Conservation (phyloP, 1,140 invertebrate species). For the Colletes gigas region DNA sequence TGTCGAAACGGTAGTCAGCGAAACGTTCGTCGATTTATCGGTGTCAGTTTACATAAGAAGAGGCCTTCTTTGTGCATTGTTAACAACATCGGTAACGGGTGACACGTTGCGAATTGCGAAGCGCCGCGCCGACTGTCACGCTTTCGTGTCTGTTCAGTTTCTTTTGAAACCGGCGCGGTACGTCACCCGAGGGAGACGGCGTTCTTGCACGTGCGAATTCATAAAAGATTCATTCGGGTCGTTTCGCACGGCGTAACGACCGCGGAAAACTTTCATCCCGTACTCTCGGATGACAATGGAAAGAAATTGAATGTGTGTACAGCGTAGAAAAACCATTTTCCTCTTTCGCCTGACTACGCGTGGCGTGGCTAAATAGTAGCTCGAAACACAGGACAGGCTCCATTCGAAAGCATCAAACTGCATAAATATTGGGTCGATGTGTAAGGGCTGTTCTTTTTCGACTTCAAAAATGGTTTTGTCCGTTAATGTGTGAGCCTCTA, state of each 20-base stretch:
- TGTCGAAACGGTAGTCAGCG: background rate
- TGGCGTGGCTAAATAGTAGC: conserved; percentile 2
- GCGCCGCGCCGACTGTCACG: too few relatives aligned
- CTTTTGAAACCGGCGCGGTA: conserved; percentile 23
- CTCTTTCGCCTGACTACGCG: background rate
- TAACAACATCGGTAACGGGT: conserved; percentile 12
- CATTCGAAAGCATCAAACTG: too few relatives aligned
- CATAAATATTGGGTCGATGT: too few relatives aligned
- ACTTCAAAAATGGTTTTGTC: too few relatives aligned
- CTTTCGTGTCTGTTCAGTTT: background rate
- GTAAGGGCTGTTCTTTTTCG: too few relatives aligned
- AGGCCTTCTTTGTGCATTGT: conserved; percentile 3
- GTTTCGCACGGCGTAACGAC: conserved; percentile 58
- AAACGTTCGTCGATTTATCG: conserved; percentile 19
- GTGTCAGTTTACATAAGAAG: conserved; percentile 32
- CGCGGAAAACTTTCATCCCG: conserved; percentile 18
- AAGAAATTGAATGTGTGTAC: conserved; percentile 56
- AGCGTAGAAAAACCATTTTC: conserved; percentile 45
- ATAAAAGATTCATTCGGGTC: conserved; percentile 64
- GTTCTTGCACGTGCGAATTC: conserved; percentile 49
- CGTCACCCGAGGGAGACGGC: conserved; percentile 18
- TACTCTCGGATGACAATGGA: conserved; percentile 52
- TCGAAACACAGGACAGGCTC: background rate
- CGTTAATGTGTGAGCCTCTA: too few relatives aligned
- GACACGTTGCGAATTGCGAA: background rate